These are phyloP conservation scores for Lamellibrachia luymesi DNA, from an alignment of 1,140 invertebrate genomes.

Conservation along the genomic window DNA sequence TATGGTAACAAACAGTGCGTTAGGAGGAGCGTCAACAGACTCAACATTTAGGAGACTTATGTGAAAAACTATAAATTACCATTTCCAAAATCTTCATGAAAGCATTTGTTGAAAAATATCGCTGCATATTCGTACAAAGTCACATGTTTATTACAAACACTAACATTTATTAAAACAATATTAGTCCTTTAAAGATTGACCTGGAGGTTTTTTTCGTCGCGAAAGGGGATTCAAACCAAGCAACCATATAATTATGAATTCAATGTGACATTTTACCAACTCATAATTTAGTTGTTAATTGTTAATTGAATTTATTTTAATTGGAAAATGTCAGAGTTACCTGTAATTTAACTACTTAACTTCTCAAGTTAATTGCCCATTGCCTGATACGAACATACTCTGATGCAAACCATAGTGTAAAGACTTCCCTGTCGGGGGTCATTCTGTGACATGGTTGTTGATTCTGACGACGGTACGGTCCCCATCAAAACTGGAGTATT, in stretches of 20 bases:
- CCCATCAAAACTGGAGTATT: neutral
- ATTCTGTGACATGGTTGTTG: too few species aligned
- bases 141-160: neutral
- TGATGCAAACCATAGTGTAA: neutral
- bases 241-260: neutral
- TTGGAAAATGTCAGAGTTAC: too few species aligned
- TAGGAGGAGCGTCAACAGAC: too few species aligned
- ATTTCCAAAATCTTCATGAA: neutral
- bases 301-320: too few species aligned
- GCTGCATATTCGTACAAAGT: neutral
- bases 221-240: too few species aligned
- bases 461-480: too few species aligned
- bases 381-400: neutral
- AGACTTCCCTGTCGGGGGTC: too few species aligned
- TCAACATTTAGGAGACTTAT: too few species aligned
- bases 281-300: neutral
- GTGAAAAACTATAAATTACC: neutral
- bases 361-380: neutral
- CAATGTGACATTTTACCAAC: neutral
- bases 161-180: too few species aligned
- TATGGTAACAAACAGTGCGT: too few species aligned
- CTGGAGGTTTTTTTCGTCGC: neutral
- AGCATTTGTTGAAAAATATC: neutral
- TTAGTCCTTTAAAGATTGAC: neutral
- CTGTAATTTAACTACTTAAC: too few species aligned